Base-by-base conservation (phyloP, 2,113 vertebrate species). In the Melospiza georgiana region DNA sequence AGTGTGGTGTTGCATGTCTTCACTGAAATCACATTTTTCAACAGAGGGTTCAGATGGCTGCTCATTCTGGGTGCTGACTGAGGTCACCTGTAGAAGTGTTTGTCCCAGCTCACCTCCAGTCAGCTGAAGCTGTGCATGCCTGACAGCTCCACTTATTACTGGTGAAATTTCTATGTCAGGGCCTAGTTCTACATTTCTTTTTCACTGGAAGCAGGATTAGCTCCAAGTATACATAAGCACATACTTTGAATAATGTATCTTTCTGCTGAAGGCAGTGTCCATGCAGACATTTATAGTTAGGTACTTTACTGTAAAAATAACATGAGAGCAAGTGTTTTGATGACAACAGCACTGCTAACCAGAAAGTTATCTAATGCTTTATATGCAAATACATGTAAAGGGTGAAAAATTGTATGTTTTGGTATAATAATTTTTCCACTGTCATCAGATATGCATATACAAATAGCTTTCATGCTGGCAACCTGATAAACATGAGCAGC, bases 1-100 rank as follows among this genome's bases (percentile, higher is more conserved):
- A 0, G 11, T 20, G 75, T 1, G 0, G 9, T 46, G 21, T 5
- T 86, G 23, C 33, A 12, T 44, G 31, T 33, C 51, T 49, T 49
- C 41, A 57, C 33, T 35, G 31, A 72, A 75, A 76, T 17, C 30
- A 24, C 43, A 1, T 31, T 87, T 81, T 75, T 68, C 14, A 15
- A 10, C 24, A 48, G 49, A 52, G 15, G 23, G 9, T 17, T 55
- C 14, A 59, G 25, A 16, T 1, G 4, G 19, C 37, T 72, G 14
- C 37, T 57, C 4, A 0, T 54, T 84, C 76, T 87, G 27, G 16
- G 27, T 68, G 52, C 77, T 88, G 52, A 61, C 52, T 74, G 75
- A 89, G 54, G 61, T 61, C 52, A 68, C 7, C 11, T 48, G 57
- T 44, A 48, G 43, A 55, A 63, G 35, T 49, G 31, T 65, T 83